Base-by-base conservation (phyloP, 2,113 vertebrate species). In the Oncorhynchus clarkii region DNA sequence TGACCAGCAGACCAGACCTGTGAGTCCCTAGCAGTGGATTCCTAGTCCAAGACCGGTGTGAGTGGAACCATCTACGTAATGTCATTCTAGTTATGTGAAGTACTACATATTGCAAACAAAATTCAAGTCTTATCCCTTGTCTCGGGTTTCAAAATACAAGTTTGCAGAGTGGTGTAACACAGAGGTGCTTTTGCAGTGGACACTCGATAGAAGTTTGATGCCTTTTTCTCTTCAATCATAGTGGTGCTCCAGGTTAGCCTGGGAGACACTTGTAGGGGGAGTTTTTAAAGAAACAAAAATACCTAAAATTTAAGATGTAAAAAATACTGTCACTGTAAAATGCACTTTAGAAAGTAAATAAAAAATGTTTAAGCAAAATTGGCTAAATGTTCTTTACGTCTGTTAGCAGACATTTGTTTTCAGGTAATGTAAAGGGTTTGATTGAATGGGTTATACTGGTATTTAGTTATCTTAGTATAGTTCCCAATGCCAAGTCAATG, bases 341-440 rank as follows among this genome's bases (percentile, higher is more conserved):
- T 92, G 93, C 93, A 94, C 93, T 94, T 94, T 94, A 94, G 90
- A 92, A 85, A 87, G 89, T 86, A 80, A 91, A 86, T 45, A 84
- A 80, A 81, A 84, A 79, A 79, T 87, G 84, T 88, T 74, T 80
- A 73, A 76, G 78, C 18, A 67, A 76, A 86, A 85, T 89, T 89
- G 89, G 87, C 84, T 84, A 78, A 79, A 69, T 84, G 86, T 78
- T 76, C 65, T 82, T 88, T 74, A 82, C 78, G 77, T 88, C 83
- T 78, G 16, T n/a, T 29, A 26, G 71, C 48, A 79, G 78, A 81
- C 80, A 39, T 24, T 69, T 74, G 73, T 85, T 78, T 85, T 89
- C 88, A 91, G 88, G 88, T 91, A 79, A 79, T 86, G 71, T 81
- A 78, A 82, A 90, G 81, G 83, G 59, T 86, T 83, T 83, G 81